Evolutionary conservation across 2,113 vertebrate genomes (phyloP).

Genomic region (Hemiscyllium ocellatum): DNA sequence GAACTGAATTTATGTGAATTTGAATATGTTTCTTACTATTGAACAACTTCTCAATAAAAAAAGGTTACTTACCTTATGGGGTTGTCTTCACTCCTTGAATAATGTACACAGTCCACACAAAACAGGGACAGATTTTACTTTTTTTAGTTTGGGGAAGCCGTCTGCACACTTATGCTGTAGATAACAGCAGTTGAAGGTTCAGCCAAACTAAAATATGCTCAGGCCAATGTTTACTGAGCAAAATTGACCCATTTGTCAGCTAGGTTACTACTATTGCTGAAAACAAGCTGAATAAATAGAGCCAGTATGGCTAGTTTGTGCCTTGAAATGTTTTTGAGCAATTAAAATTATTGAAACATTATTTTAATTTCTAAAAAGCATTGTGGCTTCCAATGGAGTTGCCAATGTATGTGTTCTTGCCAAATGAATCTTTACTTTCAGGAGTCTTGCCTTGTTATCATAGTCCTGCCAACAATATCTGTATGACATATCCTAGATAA

Average conservation of each 20-base stretch:
- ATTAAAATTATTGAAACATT: background rate
- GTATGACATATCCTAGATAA: background rate
- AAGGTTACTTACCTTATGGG: background rate
- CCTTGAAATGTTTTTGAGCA: background rate
- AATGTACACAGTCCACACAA: background rate
- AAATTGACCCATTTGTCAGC: background rate
- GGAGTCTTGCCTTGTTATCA: background rate
- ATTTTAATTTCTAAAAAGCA: background rate
- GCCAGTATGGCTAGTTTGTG: background rate
- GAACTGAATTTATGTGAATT: background rate
- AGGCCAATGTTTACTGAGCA: background rate
- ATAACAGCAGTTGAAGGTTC: background rate
- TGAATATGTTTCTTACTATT: background rate
- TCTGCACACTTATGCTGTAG: background rate
- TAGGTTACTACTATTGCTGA: background rate
- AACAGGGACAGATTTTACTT: background rate
- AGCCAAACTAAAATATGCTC: background rate
- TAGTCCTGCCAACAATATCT: background rate
- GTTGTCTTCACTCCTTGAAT: background rate
- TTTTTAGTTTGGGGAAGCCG: background rate
- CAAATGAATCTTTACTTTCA: background rate
- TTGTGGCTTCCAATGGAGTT: background rate
- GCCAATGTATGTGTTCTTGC: background rate
- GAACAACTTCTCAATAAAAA: background rate
- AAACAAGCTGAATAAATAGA: background rate